phyloP scores from a whole-genome alignment of 2,113 vertebrate species.

The Dinomys branickii region DNA sequence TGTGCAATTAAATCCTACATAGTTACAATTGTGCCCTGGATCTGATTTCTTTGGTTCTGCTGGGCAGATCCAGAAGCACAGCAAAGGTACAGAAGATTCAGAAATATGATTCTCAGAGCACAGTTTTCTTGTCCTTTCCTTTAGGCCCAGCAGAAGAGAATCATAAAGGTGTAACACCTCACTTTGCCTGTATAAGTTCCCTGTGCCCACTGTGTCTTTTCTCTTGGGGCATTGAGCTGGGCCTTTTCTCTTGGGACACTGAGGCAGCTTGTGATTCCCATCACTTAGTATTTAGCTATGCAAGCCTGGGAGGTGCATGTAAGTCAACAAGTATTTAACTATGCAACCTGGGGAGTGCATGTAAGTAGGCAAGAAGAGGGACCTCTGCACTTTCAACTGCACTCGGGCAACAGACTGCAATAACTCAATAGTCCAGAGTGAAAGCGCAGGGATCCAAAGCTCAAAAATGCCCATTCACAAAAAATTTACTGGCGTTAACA shows the following conservation, averaged over 20 bases:
- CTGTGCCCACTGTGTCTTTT: not conserved
- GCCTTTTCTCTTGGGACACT: not conserved
- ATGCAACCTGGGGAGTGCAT: accelerated
- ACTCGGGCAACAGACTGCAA: slow-evolving; percentile 63
- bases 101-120: not conserved
- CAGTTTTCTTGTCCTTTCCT: not conserved
- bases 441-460: slow-evolving; percentile 61
- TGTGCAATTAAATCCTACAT: not conserved
- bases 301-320: accelerated
- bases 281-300: not conserved
- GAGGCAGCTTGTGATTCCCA: not conserved
- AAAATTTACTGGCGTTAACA: not conserved
- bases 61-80: not conserved
- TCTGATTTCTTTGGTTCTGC: not conserved
- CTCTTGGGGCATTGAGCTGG: not conserved
- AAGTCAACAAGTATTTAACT: not conserved
- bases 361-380: slow-evolving; percentile 58
- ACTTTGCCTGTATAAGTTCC: not conserved
- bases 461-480: slow-evolving; percentile 68
- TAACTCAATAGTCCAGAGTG: slow-evolving; percentile 51
- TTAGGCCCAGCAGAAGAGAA: not conserved
- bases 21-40: not conserved
- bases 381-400: slow-evolving; percentile 43
- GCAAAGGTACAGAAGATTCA: not conserved
- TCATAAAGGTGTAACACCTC: not conserved